Evolutionary conservation across 2,888 invertebrate genomes (phyloP), one percentile per base, ranked within the genome.

Genomic region (Pollenia griseotomentosa): DNA sequence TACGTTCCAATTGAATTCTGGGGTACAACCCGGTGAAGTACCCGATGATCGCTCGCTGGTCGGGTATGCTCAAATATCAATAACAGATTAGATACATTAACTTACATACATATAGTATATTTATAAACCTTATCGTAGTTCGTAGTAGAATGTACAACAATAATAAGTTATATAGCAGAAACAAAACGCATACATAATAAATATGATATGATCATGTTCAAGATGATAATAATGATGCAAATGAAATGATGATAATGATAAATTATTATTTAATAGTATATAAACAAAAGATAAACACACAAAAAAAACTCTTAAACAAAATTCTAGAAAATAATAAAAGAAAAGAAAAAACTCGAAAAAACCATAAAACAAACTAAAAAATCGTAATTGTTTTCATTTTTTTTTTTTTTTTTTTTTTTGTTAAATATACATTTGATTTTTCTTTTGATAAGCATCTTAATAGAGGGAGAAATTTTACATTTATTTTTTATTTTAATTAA

Each of bases 61-160:
- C 92, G 99, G 99, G 91, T 99, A 96, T 95, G 99, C 99, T 93
- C 99, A 99, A 95, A 97, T 99, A 93, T 98, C 98, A 90, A 96
- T 99, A 93, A 96, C 97, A 89, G 81, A 81, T 66, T 81, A 81
- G 73, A 74, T 73, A 81, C 51, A 65, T 57, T 53, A 48, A 81
- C 55, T 57, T 66, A 81, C 55, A 71, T 23, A 63, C 16, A 82
- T 63, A 40, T 65, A 85, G 65, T 40, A 86, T 57, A 82, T 78
- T 81, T 46, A 85, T 57, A 55, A 82, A 83, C 61, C 51, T 46
- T 65, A 75, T 40, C 77, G 73, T 83, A 81, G 85, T 73, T 80
- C 80, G 40, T 74, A 79, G 65, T 80, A 57, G 79, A 73, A 71
- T 68, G 40, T 78, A 66, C 73, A 83, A 82, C 78, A 74, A 74